These are phyloP conservation scores for Phanerotoma sp. DNA, from an alignment of 2,888 invertebrate genomes.

Conservation along the genomic window DNA sequence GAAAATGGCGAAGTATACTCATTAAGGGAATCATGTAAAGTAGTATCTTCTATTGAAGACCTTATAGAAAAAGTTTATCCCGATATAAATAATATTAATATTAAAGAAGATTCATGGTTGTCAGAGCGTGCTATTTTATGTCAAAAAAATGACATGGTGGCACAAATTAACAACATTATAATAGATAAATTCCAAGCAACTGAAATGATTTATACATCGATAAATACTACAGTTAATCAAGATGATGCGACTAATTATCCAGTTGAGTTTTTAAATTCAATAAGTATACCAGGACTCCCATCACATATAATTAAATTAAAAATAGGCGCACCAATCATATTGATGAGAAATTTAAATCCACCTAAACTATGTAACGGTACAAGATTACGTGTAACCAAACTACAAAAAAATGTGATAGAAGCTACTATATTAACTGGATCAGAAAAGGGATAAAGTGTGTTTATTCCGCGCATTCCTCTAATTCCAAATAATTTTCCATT, in stretches of 20 bases:
- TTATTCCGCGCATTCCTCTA: slow-evolving; percentile 33
- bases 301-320: slow-evolving; percentile 35
- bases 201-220: no score
- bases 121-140: no score
- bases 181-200: no score
- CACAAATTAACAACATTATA: no score
- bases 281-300: slow-evolving; percentile 38
- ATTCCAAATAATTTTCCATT: slow-evolving; percentile 34
- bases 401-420: slow-evolving; percentile 41
- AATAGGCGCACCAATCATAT: slow-evolving; percentile 29
- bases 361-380: slow-evolving; percentile 33
- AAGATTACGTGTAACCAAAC: slow-evolving; percentile 29
- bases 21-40: no score
- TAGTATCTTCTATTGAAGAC: no score
- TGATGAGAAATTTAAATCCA: slow-evolving; percentile 32
- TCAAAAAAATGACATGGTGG: neutral
- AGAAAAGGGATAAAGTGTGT: slow-evolving; percentile 24
- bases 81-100: no score
- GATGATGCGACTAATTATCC: slow-evolving; percentile 36
- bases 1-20: no score
- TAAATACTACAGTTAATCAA: slow-evolving; percentile 4
- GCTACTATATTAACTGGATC: slow-evolving; percentile 39
- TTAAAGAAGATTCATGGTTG: no score
- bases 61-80: no score
- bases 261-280: slow-evolving; percentile 39